Conservation (phyloP, 1,140 invertebrate species). For the Bombyx mandarina region DNA sequence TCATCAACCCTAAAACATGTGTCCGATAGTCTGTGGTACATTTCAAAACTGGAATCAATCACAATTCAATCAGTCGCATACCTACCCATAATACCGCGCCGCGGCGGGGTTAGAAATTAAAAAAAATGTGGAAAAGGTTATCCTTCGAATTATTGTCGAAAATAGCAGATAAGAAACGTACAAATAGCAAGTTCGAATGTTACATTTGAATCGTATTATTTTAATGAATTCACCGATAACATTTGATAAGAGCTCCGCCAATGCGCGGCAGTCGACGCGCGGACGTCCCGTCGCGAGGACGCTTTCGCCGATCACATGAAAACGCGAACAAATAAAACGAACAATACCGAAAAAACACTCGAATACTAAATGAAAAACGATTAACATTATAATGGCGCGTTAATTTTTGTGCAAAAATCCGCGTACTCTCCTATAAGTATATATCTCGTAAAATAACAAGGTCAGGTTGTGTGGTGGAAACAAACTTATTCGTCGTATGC, state of each 20-base stretch:
- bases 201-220: too few relatives aligned
- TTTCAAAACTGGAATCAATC: too few relatives aligned
- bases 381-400: neutral
- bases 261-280: constrained; percentile 35
- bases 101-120: too few relatives aligned
- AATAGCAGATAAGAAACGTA: too few relatives aligned
- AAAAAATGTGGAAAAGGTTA: too few relatives aligned
- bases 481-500: constrained; percentile 21
- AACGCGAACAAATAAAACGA: constrained; percentile 37
- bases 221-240: constrained; percentile 41
- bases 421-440: too few relatives aligned
- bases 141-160: too few relatives aligned
- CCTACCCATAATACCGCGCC: too few relatives aligned
- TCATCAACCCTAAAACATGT: too few relatives aligned
- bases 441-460: neutral
- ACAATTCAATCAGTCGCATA: too few relatives aligned
- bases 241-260: constrained; percentile 27
- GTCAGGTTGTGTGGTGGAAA: neutral
- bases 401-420: constrained; percentile 4
- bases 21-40: too few relatives aligned
- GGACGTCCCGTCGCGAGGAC: constrained; percentile 38
- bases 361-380: constrained; percentile 38
- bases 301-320: constrained; percentile 22
- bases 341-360: constrained; percentile 41
- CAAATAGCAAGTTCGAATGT: too few relatives aligned